Percentiles rank a stretch among this genome's conserved stretches.
Evolutionary conservation across 2,113 vertebrate genomes (phyloP).

Genomic region (Eurystomus gularis): DNA sequence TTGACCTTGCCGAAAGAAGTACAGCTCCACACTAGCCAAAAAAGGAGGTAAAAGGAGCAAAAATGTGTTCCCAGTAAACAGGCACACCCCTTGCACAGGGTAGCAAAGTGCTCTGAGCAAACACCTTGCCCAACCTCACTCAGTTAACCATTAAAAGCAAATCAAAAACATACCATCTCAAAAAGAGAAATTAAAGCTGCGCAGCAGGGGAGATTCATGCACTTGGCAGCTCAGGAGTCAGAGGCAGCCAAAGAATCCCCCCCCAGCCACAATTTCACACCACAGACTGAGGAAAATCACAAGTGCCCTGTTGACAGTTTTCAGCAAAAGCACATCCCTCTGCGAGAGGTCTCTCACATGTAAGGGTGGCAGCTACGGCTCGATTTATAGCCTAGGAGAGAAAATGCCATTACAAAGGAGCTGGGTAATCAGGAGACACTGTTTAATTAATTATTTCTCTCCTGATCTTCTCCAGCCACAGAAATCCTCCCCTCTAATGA

Average conservation of each 20-base stretch:
- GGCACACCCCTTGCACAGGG: background rate
- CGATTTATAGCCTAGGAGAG: background rate
- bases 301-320: background rate
- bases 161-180: background rate
- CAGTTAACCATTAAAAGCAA: slow-evolving; percentile 12
- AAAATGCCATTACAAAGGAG: background rate
- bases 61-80: background rate
- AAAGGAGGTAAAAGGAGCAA: background rate
- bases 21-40: background rate
- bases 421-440: background rate
- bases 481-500: background rate
- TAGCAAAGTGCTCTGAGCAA: background rate
- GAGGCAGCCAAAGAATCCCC: background rate
- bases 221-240: background rate
- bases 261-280: background rate
- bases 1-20: background rate
- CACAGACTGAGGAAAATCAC: background rate
- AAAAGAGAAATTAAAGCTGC: background rate
- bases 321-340: background rate
- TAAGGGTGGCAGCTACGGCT: background rate
- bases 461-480: background rate
- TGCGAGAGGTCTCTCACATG: background rate
- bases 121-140: slow-evolving; percentile 6
- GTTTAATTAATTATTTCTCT: background rate
- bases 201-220: background rate